Base-by-base conservation (phyloP, 2,113 vertebrate genomes). In the Colius striatus region DNA sequence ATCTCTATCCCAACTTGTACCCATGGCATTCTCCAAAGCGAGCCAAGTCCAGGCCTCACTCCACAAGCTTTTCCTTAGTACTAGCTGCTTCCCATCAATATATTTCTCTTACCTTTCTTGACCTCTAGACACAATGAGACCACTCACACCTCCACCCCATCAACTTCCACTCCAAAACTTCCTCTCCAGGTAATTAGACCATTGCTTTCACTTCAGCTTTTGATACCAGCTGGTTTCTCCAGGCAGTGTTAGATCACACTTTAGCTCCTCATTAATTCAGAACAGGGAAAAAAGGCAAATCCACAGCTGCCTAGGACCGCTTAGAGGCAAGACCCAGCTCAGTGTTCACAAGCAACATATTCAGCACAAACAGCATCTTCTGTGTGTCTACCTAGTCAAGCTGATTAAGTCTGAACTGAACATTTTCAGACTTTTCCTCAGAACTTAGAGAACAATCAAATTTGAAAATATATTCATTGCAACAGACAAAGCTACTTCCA, bases 201-300 rank as follows among this genome's bases (percentile, higher is more conserved):
- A 38, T 90, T 94, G 80, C 89, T 93, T 93, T 84, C 82, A 84
- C 73, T 70, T 41, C 65, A 84, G 76, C 83, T 87, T 63, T 84
- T 54, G 0, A 60, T 93, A 65, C 92, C 94, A 95, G 90, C 94
- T 96, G 92, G 60, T 92, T 94, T 93, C 95, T 95, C 76, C 88
- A 67, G 79, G 92, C 90, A 79, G 79, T 74, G 86, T 93, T 86
- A 94, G 88, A 93, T 95, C 90, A 89, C 95, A 96, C 92, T 93
- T 95, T 11, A 84, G 65, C 84, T 94, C 84, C 84, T 92, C 91
- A 63, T 91, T 92, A 94, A 91, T 84, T 84, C 90, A 87, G 73
- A 92, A 18, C 36, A 41, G 25, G 25, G n/a, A 18, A 45, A 82
- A 86, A 74, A 62, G 16, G 38, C 55, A 81, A 93, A 48, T 20